Percentiles rank a stretch among this genome's conserved stretches.
phyloP scores from a whole-genome alignment of 92 coral and sea anemone species.

The Heliopora coerulea region DNA sequence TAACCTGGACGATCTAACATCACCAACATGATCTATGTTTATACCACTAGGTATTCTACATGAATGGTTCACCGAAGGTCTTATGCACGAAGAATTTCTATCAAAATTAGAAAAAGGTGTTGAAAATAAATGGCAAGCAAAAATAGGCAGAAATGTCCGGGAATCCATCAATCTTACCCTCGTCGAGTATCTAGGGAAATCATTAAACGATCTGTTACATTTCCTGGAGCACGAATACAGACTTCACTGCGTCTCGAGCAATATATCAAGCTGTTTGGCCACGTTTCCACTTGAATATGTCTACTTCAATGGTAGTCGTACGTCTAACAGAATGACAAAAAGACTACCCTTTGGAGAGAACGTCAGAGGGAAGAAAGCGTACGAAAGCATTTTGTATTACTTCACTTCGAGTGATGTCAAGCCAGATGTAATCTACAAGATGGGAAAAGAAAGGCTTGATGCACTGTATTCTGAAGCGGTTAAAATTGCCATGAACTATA shows the following conservation, averaged over 20 bases:
- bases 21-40: too few relatives aligned
- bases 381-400: constrained; percentile 79
- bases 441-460: constrained; percentile 63
- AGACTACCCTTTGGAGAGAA: constrained; percentile 71
- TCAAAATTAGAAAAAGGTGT: constrained; percentile 15
- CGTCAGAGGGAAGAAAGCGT: constrained; percentile 72
- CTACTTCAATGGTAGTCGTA: constrained; percentile 63
- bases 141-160: constrained; percentile 50
- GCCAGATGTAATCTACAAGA: constrained; percentile 63
- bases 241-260: constrained; percentile 82
- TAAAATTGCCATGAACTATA: constrained; percentile 63
- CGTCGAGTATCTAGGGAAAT: constrained; percentile 71
- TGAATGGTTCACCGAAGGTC: neutral
- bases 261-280: constrained; percentile 90
- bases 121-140: constrained; percentile 56
- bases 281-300: constrained; percentile 73
- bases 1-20: too few relatives aligned
- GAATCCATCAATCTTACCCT: constrained; percentile 62
- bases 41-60: neutral
- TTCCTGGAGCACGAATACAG: constrained; percentile 72
- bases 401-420: constrained; percentile 76
- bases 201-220: constrained; percentile 64
- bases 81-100: neutral
- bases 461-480: constrained; percentile 78
- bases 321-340: constrained; percentile 57